A percentile compares a stretch with the other conserved stretches of the same genome.
Conservation (phyloP, 2,113 vertebrate species). For the Muntiacus reevesi region DNA sequence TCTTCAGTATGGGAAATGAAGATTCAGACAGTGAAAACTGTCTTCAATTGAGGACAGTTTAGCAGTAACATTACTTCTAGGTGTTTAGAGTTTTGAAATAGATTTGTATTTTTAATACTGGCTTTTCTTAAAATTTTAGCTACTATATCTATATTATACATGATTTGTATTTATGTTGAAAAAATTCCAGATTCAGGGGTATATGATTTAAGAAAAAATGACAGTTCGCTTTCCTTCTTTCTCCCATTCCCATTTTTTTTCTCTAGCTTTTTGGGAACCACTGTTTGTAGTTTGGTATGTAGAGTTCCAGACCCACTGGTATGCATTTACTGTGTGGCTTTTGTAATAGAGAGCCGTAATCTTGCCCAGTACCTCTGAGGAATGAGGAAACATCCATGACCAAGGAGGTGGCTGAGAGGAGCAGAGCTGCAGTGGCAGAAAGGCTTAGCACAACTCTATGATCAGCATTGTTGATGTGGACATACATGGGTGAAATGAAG, state of each 20-base stretch:
- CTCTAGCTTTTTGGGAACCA: neutral
- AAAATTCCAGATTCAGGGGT: neutral
- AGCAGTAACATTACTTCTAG: neutral
- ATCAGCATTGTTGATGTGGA: neutral
- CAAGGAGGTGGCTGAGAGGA: neutral
- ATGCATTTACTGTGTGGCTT: neutral
- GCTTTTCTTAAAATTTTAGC: neutral
- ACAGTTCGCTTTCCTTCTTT: neutral
- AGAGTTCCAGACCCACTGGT: neutral
- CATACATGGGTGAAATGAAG: neutral
- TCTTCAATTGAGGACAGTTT: neutral
- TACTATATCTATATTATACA: neutral
- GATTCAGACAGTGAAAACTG: neutral
- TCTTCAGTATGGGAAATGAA: neutral
- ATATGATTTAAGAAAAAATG: neutral
- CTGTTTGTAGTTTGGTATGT: neutral
- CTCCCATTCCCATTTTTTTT: neutral
- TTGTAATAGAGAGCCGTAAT: neutral
- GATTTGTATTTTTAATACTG: neutral
- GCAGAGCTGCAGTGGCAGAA: neutral
- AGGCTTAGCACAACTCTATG: neutral
- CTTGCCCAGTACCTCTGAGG: neutral
- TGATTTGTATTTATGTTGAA: slow-evolving; percentile 14
- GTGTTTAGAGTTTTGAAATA: slow-evolving; percentile 13
- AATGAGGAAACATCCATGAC: neutral